Evolutionary conservation across 2,113 vertebrate species (phyloP), one percentile per base, ranked within the genome.

Genomic region (Channa maculata): DNA sequence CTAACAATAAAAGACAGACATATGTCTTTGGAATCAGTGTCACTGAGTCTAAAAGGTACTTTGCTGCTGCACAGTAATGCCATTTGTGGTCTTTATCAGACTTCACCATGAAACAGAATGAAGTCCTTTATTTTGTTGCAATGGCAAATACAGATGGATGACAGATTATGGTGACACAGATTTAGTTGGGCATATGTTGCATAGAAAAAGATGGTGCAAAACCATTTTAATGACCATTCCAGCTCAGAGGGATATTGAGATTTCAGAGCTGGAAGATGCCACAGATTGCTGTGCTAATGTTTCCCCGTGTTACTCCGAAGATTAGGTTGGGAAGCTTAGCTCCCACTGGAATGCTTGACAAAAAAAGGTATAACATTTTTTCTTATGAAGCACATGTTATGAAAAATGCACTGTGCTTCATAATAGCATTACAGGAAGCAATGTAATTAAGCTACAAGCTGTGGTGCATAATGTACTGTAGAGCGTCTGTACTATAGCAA

Each of bases 371-470:
- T 58, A 51, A 24, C 24, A 24, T 24, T 24, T 57, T 50, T 51
- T 73, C 55, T 63, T 70, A 70, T 52, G 78, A 85, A 61, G 75
- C 50, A 4, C 87, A 80, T 82, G 62, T 77, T 80, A 82, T 49
- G 43, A 75, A 87, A 84, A 84, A 65, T 54, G 78, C 59, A 53
- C 69, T 70, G 50, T 71, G 61, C 59, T 68, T 90, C 80, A 87
- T 87, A 80, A 84, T 72, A 51, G 86, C 59, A 66, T 80, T 79
- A 80, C 34, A 68, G 86, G 86, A 82, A 88, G 82, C 73, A 80
- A 65, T 70, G 80, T 83, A 85, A 91, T 90, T 88, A 86, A 77
- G 80, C 79, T 73, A 64, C 81, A 86, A 66, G 82, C 63, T 85
- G 67, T 48, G 41, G 65, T 36, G 64, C 48, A 6, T 13, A 64